Conservation (phyloP, 2,888 invertebrate genomes). For the Galeruca laticollis region DNA sequence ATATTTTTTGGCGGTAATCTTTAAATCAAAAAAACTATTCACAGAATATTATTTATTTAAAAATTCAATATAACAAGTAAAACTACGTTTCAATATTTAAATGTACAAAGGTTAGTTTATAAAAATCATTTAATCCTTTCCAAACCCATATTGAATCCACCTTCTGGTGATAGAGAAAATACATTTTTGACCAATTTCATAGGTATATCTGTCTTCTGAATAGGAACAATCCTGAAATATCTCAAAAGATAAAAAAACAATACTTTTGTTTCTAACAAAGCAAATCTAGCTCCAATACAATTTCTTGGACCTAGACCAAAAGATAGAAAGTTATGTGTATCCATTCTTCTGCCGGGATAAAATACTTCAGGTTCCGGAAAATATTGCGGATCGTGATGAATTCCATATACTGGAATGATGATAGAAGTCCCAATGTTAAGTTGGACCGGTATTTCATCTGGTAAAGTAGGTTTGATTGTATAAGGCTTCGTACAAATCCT, state of each 20-base stretch:
- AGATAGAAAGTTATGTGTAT: slow-evolving; percentile 66
- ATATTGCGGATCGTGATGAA: slow-evolving; percentile 66
- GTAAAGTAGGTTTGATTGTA: slow-evolving; percentile 54
- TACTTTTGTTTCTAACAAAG: slow-evolving; percentile 59
- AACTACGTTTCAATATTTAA: too few relatives aligned
- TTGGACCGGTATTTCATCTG: slow-evolving; percentile 50
- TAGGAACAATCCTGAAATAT: slow-evolving; percentile 57
- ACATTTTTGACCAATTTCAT: slow-evolving; percentile 48
- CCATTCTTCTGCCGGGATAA: slow-evolving; percentile 64
- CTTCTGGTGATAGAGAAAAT: slow-evolving; percentile 49
- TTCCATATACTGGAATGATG: slow-evolving; percentile 58
- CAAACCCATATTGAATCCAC: slow-evolving; percentile 57
- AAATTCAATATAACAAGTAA: too few relatives aligned
- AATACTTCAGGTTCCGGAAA: slow-evolving; percentile 67
- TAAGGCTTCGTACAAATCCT: slow-evolving; percentile 68
- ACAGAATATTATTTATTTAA: too few relatives aligned
- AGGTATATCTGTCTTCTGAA: slow-evolving; percentile 58
- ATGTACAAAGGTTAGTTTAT: too few relatives aligned
- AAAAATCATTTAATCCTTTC: slow-evolving; percentile 41
- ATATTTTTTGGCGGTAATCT: too few relatives aligned
- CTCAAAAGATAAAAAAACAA: slow-evolving; percentile 56
- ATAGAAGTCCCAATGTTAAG: slow-evolving; percentile 51
- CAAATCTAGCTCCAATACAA: slow-evolving; percentile 68
- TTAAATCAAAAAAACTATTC: too few relatives aligned
- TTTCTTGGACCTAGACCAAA: slow-evolving; percentile 70